A percentile compares a stretch with the other conserved stretches of the same genome.
These are phyloP conservation scores for Tachina grossa DNA, from an alignment of 2,888 invertebrate genomes.

Conservation along the genomic window DNA sequence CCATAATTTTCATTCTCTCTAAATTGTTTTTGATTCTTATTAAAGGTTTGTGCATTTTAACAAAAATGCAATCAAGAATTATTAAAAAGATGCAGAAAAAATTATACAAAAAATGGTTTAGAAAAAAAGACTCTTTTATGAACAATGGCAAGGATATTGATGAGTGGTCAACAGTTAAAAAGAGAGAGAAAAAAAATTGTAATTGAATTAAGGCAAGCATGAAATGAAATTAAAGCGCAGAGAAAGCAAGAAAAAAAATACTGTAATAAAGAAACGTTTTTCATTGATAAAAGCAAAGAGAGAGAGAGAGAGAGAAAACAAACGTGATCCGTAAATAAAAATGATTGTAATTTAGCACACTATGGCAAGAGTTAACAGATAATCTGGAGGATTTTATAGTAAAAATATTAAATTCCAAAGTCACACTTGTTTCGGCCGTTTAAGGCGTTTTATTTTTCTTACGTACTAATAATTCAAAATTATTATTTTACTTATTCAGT, in stretches of 20 bases:
- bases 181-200: slow-evolving; percentile 34
- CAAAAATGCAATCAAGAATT: slow-evolving; percentile 63
- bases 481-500: too few relatives aligned
- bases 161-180: slow-evolving; percentile 54
- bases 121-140: slow-evolving; percentile 6
- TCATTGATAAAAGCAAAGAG: too few relatives aligned
- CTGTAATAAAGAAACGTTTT: background rate
- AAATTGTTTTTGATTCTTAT: slow-evolving; percentile 27
- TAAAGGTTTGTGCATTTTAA: slow-evolving; percentile 53
- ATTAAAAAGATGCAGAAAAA: slow-evolving; percentile 16
- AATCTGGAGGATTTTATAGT: too few relatives aligned
- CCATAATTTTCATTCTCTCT: background rate
- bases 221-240: slow-evolving; percentile 24
- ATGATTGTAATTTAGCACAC: too few relatives aligned
- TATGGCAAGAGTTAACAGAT: too few relatives aligned
- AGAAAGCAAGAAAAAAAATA: slow-evolving; percentile 13
- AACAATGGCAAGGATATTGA: slow-evolving; percentile 69
- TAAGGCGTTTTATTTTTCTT: too few relatives aligned
- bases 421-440: too few relatives aligned
- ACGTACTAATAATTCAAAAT: too few relatives aligned
- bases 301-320: too few relatives aligned
- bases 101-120: background rate
- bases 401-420: too few relatives aligned
- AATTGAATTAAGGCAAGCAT: slow-evolving; percentile 47
- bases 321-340: too few relatives aligned